Conservation (phyloP, 2,888 invertebrate genomes). For the Spodoptera littoralis region DNA sequence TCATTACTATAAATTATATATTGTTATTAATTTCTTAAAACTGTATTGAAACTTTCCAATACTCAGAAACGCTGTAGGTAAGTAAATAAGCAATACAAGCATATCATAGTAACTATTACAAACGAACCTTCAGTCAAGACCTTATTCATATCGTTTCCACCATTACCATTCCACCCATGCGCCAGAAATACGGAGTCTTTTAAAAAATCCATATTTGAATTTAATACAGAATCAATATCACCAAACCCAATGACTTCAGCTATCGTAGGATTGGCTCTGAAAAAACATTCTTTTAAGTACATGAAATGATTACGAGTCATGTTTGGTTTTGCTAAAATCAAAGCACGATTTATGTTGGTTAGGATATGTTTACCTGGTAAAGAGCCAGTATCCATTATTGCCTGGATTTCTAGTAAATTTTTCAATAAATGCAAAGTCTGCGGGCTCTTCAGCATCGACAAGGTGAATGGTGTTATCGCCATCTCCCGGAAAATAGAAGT, state of each 20-base stretch:
- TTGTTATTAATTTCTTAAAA: no score
- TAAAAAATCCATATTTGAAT: constrained; percentile 63
- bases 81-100: no score
- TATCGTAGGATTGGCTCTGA: constrained; percentile 63
- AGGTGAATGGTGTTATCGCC: constrained; percentile 62
- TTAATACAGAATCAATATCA: constrained; percentile 54
- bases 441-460: constrained; percentile 64
- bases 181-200: constrained; percentile 69
- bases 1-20: not conserved
- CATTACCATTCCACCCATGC: constrained; percentile 77
- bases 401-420: constrained; percentile 57
- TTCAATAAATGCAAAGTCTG: constrained; percentile 58
- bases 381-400: constrained; percentile 69
- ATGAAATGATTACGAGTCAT: not conserved
- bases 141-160: constrained; percentile 65
- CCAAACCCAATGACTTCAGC: constrained; percentile 60
- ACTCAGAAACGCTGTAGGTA: no score
- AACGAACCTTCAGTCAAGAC: constrained; percentile 66
- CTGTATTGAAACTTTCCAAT: no score
- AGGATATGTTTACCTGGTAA: constrained; percentile 63
- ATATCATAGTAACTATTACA: no score
- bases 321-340: not conserved
- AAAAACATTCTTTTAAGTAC: constrained; percentile 25
- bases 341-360: not conserved
- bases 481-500: constrained; percentile 71